phyloP scores from a whole-genome alignment of 2,888 invertebrate genomes.

The Tolmerus cingulatus region DNA sequence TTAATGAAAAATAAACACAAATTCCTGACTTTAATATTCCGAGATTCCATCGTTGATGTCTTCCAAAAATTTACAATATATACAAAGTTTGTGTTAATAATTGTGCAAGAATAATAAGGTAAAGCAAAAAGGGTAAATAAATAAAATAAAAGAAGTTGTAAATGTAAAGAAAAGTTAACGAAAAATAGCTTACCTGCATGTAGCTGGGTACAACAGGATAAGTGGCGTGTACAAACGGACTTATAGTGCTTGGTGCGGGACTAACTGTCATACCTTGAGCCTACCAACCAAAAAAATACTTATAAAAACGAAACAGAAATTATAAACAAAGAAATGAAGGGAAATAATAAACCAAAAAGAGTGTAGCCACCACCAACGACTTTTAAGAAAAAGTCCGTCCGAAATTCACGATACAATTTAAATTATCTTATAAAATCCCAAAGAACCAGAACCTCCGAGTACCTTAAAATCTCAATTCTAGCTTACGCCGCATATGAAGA shows the following conservation, averaged over 20 bases:
- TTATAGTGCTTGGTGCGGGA: slow-evolving; percentile 66
- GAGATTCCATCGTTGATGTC: not conserved
- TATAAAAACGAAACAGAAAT: slow-evolving; percentile 31
- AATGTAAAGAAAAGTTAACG: slow-evolving; percentile 50
- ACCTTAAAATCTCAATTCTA: not conserved
- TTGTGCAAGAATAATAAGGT: slow-evolving; percentile 50
- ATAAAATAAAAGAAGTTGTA: slow-evolving; percentile 33
- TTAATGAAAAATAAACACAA: not conserved
- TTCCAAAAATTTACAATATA: not conserved
- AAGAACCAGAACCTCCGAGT: not conserved
- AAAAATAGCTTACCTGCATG: slow-evolving; percentile 62
- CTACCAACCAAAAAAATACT: slow-evolving; percentile 55
- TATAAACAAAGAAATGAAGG: slow-evolving; percentile 54
- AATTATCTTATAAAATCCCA: not conserved
- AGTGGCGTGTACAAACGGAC: slow-evolving; percentile 65
- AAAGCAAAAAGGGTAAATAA: slow-evolving; percentile 37
- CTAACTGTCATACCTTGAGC: slow-evolving; percentile 66
- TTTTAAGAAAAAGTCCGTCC: not conserved
- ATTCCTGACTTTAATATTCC: not conserved
- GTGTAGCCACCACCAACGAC: not conserved
- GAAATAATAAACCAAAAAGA: slow-evolving; percentile 1
- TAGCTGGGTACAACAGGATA: slow-evolving; percentile 65
- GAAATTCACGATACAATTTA: not conserved
- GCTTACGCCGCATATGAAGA: not conserved
- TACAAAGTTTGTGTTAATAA: not conserved